Evolutionary conservation across 2,797 vertebrate genomes (phyloP), one percentile per base, ranked within the genome.

Genomic region (Acrocephalus scirpaceus): DNA sequence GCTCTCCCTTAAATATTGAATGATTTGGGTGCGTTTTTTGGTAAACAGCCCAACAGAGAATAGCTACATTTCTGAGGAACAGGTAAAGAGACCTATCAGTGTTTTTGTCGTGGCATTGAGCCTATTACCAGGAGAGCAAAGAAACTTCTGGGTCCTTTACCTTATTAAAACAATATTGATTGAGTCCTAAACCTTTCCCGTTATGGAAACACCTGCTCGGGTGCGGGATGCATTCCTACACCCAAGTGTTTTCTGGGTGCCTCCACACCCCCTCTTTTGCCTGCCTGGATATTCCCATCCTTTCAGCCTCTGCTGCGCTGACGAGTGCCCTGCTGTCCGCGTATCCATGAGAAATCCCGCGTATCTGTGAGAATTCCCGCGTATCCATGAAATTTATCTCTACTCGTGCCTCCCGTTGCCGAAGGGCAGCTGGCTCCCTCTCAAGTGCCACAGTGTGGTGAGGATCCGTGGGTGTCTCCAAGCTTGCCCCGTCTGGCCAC

Each of bases 381-480:
- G 1, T 74, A 11, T 53, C 51, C 9, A 26, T 26, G 42, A 42
- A 17, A 17, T 42, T 42, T 42, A 17, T 23, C 78, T 40, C 67
- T 16, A 1, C 54, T 23, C 42, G 0, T 25, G 29, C 80, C 65
- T 22, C 74, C 47, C 5, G 0, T 22, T 88, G 66, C 92, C 72
- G 40, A 48, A 96, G 96, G 86, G 96, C 97, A 93, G 51, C 56
- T 71, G 34, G 93, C 95, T 95, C 90, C 91, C 88, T 95, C 79
- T 86, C 93, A 88, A 93, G 86, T 48, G 84, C 42, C 82, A 71
- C 58, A 44, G 61, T 44, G 92, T 70, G 11, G 5, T 14, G 12
- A 81, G 86, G 86, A 60, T 32, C n/a, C 4, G 95, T 90, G 97
- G 95, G 94, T 23, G 60, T 89, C 91, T 96, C 94, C 51, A 64